These are phyloP conservation scores for Aphaenogaster rudis DNA, from an alignment of 1,140 invertebrate genomes.

Conservation along the genomic window DNA sequence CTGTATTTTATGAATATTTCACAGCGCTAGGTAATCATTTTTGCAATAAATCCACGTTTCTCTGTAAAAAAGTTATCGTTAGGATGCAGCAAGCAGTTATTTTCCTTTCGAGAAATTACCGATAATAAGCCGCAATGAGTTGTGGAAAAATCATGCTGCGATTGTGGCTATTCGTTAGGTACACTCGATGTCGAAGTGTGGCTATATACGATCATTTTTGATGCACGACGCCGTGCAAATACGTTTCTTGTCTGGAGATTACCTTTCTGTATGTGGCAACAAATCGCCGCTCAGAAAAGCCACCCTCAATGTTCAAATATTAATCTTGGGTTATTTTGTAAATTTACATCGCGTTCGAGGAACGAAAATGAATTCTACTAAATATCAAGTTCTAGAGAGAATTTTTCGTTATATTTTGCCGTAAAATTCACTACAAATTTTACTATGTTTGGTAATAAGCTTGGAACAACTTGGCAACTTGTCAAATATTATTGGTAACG, in stretches of 20 bases:
- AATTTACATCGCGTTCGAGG: not conserved
- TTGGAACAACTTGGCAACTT: too few relatives aligned
- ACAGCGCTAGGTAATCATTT: conserved; percentile 3
- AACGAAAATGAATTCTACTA: not conserved
- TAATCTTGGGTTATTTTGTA: not conserved
- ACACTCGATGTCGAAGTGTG: not conserved
- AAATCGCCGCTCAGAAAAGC: not conserved
- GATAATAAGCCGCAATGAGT: conserved; percentile 16
- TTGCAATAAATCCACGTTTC: conserved; percentile 28
- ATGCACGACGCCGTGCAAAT: conserved; percentile 4
- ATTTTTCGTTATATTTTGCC: too few relatives aligned
- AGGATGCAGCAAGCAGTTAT: conserved; percentile 19
- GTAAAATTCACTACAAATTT: too few relatives aligned
- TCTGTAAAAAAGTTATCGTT: conserved; percentile 2
- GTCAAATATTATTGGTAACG: too few relatives aligned
- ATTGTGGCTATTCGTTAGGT: conserved; percentile 1
- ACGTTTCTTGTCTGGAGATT: conserved; percentile 17
- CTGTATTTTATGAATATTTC: conserved; percentile 22
- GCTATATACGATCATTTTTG: not conserved
- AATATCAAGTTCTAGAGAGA: not conserved
- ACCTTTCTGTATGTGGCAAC: not conserved
- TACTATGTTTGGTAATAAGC: too few relatives aligned
- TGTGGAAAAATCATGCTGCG: conserved; percentile 29
- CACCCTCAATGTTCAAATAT: not conserved
- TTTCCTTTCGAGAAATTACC: conserved; percentile 18